These are phyloP conservation scores for Odocoileus hemionus DNA, from an alignment of 2,113 vertebrate genomes.

Conservation along the genomic window DNA sequence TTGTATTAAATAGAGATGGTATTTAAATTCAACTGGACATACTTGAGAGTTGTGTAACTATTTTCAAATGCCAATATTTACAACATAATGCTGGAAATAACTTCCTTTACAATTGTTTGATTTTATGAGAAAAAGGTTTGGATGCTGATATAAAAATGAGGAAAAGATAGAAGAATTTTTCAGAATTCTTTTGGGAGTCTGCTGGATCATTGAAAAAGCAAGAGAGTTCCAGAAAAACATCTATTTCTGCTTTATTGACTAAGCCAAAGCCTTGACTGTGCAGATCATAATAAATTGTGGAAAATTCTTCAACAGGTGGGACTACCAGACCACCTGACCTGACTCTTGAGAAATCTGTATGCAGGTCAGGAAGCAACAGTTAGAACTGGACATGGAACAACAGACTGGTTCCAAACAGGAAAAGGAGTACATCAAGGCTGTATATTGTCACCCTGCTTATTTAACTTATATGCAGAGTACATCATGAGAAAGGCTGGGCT, in stretches of 20 bases:
- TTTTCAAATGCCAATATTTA: slow-evolving; percentile 20
- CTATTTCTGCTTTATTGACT: background rate
- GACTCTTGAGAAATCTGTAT: background rate
- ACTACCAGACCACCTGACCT: background rate
- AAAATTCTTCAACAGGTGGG: background rate
- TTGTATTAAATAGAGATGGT: background rate
- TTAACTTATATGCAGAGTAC: background rate
- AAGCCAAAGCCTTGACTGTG: background rate
- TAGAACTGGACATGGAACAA: background rate
- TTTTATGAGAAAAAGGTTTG: slow-evolving; percentile 5
- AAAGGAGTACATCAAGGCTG: background rate
- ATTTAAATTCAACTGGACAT: background rate
- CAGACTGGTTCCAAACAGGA: background rate
- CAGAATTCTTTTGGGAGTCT: background rate
- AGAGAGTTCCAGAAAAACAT: background rate
- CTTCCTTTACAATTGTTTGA: background rate
- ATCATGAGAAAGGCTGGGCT: background rate
- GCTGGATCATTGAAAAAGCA: background rate
- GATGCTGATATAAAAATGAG: background rate
- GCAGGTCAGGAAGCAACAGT: background rate
- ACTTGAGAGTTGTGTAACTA: background rate
- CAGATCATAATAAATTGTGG: background rate
- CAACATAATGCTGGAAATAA: background rate
- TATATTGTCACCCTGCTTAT: background rate
- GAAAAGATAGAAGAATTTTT: background rate